phyloP scores from a whole-genome alignment of 37 sponge, comb jelly and placozoan genomes.

The Crambe crambe region DNA sequence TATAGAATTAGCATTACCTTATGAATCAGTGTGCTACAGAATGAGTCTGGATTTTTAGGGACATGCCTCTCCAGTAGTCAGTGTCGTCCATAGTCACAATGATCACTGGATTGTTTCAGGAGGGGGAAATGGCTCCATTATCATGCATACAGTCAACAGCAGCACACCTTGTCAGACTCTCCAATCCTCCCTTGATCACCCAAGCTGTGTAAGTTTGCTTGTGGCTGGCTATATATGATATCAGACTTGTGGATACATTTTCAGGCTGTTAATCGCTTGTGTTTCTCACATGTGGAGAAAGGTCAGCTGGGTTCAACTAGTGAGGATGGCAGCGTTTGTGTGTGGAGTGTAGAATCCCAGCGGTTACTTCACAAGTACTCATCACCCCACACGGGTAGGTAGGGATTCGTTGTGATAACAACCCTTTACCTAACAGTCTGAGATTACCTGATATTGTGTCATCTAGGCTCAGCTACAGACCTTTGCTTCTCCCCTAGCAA shows the following conservation, averaged over 20 bases:
- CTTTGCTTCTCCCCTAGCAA: conserved; percentile 83
- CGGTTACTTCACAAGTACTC: conserved; percentile 54
- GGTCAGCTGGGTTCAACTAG: conserved; percentile 42
- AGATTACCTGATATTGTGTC: too few relatives aligned
- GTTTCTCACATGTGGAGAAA: conserved; percentile 63
- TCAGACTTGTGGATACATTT: background rate
- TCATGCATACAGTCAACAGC: conserved; percentile 49
- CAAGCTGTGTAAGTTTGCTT: too few relatives aligned
- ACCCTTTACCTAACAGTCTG: background rate
- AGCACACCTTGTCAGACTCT: conserved; percentile 1
- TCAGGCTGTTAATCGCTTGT: conserved; percentile 48
- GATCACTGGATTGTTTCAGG: conserved; percentile 59
- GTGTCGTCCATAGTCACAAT: conserved; percentile 24
- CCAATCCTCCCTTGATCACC: background rate
- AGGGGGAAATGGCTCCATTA: conserved; percentile 39
- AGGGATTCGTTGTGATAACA: too few relatives aligned
- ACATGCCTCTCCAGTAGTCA: conserved; percentile 52
- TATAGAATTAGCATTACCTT: too few relatives aligned
- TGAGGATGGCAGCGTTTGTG: conserved; percentile 57
- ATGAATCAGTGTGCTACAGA: too few relatives aligned
- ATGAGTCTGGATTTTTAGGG: too few relatives aligned
- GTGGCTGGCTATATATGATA: too few relatives aligned
- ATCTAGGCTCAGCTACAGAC: conserved; percentile 51
- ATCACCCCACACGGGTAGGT: conserved; percentile 37
- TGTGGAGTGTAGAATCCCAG: conserved; percentile 86